A percentile compares a stretch with the other conserved stretches of the same genome.
Evolutionary conservation across 2,888 invertebrate genomes (phyloP).

Genomic region (Trissolcus brochymenae): DNA sequence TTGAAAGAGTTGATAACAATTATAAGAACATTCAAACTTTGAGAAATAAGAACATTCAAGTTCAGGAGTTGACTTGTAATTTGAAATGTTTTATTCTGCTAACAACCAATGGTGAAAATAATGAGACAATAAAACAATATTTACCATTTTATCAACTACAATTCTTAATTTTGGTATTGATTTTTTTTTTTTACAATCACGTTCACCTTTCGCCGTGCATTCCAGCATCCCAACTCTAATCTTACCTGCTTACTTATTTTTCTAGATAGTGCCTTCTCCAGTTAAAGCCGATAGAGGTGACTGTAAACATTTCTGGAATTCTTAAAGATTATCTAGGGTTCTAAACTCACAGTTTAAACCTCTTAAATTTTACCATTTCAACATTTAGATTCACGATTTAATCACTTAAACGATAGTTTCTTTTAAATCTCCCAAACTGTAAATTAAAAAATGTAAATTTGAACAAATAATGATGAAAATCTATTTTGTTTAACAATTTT

Average conservation of each 20-base stretch:
- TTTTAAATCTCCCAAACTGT: neutral
- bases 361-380: neutral
- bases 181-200: constrained; percentile 12
- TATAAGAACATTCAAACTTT: neutral
- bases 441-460: too few species aligned
- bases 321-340: constrained; percentile 22
- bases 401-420: neutral
- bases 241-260: constrained; percentile 33
- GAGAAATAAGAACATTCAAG: neutral
- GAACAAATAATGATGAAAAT: too few species aligned
- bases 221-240: constrained; percentile 27
- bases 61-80: neutral
- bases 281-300: constrained; percentile 27
- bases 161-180: neutral
- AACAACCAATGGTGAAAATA: neutral
- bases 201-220: constrained; percentile 41
- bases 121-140: neutral
- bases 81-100: neutral
- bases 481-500: too few species aligned
- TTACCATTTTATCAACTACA: neutral
- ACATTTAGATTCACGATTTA: neutral
- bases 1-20: neutral
- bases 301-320: constrained; percentile 38
- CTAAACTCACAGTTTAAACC: neutral
- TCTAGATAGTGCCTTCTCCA: constrained; percentile 33